A percentile compares a stretch with the other conserved stretches of the same genome.
Evolutionary conservation across 1,140 invertebrate species (phyloP).

Genomic region (Drosophila ercepeae): DNA sequence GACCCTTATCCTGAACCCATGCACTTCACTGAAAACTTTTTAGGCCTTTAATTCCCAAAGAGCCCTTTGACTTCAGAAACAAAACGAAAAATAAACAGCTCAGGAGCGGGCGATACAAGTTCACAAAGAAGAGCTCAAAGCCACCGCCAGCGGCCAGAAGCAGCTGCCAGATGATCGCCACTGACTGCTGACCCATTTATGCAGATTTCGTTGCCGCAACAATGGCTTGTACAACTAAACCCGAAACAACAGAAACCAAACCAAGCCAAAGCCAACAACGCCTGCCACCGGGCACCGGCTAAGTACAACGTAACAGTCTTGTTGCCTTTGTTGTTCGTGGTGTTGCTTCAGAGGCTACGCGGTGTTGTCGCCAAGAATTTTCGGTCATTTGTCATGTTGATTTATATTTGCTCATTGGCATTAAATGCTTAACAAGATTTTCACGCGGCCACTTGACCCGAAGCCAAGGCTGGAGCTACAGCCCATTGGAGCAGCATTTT

Average conservation of each 20-base stretch:
- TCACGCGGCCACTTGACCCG: conserved; percentile 63
- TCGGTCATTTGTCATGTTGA: conserved; percentile 78
- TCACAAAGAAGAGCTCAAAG: conserved; percentile 52
- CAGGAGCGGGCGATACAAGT: conserved; percentile 51
- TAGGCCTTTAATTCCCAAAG: too few relatives aligned
- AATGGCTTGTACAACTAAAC: conserved; percentile 56
- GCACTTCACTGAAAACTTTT: too few relatives aligned
- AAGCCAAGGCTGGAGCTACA: conserved; percentile 5
- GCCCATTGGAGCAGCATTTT: too few relatives aligned
- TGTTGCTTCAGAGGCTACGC: conserved; percentile 25
- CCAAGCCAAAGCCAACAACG: conserved; percentile 15
- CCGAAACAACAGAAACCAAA: conserved; percentile 23
- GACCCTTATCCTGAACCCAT: too few relatives aligned
- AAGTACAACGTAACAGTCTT: conserved; percentile 57
- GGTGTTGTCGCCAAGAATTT: conserved; percentile 58
- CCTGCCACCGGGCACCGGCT: conserved; percentile 37
- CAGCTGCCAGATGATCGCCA: conserved; percentile 2
- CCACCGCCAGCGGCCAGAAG: conserved; percentile 27
- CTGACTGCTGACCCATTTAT: conserved; percentile 71
- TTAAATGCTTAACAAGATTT: conserved; percentile 75
- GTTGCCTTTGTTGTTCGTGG: conserved; percentile 35
- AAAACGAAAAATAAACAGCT: not conserved
- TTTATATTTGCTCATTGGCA: conserved; percentile 79
- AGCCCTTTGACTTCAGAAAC: not conserved
- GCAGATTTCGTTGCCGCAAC: conserved; percentile 67